Evolutionary conservation across 2,888 invertebrate species (phyloP).

Genomic region (Gandaritis pyraliata): DNA sequence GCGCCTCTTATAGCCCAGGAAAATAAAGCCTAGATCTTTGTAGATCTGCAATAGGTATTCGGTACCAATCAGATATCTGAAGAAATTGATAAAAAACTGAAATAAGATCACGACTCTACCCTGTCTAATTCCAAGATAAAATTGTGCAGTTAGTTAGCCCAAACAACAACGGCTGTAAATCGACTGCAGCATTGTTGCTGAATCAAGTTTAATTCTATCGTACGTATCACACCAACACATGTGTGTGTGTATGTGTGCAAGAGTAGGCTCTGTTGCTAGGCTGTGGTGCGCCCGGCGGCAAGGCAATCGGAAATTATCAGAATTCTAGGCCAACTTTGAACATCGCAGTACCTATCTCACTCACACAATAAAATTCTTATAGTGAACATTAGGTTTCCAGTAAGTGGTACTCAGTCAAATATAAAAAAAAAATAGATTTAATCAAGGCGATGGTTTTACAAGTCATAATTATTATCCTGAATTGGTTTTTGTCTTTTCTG

Average conservation of each 20-base stretch:
- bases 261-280: slow-evolving; percentile 54
- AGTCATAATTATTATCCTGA: too few species aligned
- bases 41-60: neutral
- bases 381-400: too few species aligned
- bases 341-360: slow-evolving; percentile 57
- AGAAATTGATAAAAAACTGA: too few species aligned
- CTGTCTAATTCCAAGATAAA: neutral
- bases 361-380: slow-evolving; percentile 51
- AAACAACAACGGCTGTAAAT: slow-evolving; percentile 6
- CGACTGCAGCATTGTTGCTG: slow-evolving; percentile 19
- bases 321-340: slow-evolving; percentile 74
- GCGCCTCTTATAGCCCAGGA: slow-evolving; percentile 54
- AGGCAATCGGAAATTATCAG: slow-evolving; percentile 76
- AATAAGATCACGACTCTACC: neutral
- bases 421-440: too few species aligned
- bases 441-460: too few species aligned
- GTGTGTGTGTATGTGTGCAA: slow-evolving; percentile 7
- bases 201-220: slow-evolving; percentile 15
- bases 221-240: slow-evolving; percentile 8
- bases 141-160: neutral
- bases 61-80: too few species aligned
- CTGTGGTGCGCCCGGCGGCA: slow-evolving; percentile 32
- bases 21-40: neutral
- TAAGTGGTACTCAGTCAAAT: too few species aligned
- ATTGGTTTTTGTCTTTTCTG: too few species aligned